Percentiles rank a stretch among this genome's conserved stretches.
Conservation (phyloP, 2,888 invertebrate genomes). For the Pharmacophagus antenor region DNA sequence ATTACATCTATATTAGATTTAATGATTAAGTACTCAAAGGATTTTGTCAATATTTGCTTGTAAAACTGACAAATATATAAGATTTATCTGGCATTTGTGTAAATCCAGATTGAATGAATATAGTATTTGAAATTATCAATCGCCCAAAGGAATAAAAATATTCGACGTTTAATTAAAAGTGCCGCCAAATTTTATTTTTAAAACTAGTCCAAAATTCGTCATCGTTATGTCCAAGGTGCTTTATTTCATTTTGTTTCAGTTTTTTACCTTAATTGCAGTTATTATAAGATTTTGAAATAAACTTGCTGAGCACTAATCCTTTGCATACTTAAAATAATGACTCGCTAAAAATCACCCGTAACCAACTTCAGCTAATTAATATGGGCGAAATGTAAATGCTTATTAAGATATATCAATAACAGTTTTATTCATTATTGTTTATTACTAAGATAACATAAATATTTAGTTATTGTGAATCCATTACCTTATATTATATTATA, state of each 20-base stretch:
- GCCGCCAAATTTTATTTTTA: neutral
- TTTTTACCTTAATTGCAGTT: neutral
- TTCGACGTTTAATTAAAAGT: neutral
- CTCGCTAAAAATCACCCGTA: slow-evolving; percentile 8
- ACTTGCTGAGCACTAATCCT: slow-evolving; percentile 20
- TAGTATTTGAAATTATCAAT: too few relatives aligned
- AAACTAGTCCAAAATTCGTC: neutral
- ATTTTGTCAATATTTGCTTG: neutral
- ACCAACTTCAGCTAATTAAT: slow-evolving; percentile 4
- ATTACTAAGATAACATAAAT: neutral
- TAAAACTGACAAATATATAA: neutral
- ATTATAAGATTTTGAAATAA: neutral
- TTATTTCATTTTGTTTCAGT: neutral
- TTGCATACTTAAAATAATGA: slow-evolving; percentile 5
- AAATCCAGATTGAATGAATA: too few relatives aligned
- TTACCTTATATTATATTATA: neutral
- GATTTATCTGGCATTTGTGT: too few relatives aligned
- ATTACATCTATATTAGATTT: slow-evolving; percentile 16
- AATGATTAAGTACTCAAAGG: neutral
- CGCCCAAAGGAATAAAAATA: neutral
- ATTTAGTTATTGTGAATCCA: neutral
- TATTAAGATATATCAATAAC: slow-evolving; percentile 17
- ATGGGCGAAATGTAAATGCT: slow-evolving; percentile 13
- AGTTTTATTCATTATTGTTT: neutral
- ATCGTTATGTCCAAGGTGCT: too few relatives aligned